Conservation (phyloP, 2,113 vertebrate genomes). For the Tragelaphus scriptus region DNA sequence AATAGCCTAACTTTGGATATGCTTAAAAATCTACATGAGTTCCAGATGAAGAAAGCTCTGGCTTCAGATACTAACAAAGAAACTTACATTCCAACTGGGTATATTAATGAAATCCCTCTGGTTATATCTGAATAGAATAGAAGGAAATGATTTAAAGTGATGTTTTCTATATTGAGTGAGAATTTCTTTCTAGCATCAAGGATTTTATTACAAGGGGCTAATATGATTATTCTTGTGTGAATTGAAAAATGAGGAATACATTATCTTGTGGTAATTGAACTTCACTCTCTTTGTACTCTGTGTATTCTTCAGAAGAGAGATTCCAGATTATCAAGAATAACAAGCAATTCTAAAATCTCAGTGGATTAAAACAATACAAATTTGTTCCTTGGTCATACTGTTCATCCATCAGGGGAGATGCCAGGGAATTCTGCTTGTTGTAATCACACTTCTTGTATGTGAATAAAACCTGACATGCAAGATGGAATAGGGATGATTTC, state of each 20-base stretch:
- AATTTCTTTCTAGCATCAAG: not conserved
- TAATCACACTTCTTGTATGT: not conserved
- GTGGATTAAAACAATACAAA: not conserved
- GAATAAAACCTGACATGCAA: not conserved
- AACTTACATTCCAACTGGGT: not conserved
- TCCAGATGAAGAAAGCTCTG: not conserved
- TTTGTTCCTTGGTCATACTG: not conserved
- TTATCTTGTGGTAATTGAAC: not conserved
- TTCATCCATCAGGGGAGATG: not conserved
- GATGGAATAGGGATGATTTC: not conserved
- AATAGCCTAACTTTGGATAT: not conserved
- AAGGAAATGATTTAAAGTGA: not conserved
- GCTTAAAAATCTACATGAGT: not conserved
- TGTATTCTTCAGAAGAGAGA: not conserved
- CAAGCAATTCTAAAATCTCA: not conserved
- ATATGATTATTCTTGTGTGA: not conserved
- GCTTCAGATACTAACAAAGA: slow-evolving; percentile 3
- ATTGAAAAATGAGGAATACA: not conserved
- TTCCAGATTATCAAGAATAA: not conserved
- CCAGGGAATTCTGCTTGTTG: not conserved
- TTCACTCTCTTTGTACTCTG: not conserved
- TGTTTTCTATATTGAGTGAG: not conserved
- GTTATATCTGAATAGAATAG: not conserved
- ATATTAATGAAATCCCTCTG: not conserved
- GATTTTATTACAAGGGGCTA: not conserved